phyloP scores from a whole-genome alignment of 2,113 vertebrate species.

The Triplophysa siluroides region DNA sequence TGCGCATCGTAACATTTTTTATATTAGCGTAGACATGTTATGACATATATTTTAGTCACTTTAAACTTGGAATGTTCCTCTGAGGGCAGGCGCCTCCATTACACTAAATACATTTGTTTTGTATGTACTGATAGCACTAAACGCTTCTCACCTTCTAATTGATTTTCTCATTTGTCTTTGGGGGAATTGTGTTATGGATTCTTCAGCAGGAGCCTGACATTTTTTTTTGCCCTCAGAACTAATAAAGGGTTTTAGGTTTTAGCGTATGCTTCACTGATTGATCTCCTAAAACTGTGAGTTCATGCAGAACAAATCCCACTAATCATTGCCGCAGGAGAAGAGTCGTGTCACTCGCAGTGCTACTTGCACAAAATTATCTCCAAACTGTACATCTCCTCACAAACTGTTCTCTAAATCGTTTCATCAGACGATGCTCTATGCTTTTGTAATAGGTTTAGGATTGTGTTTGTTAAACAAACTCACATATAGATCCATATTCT shows the following conservation, averaged over 20 bases:
- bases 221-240: constrained; percentile 38
- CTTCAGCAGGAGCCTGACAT: constrained; percentile 36
- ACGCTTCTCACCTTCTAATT: constrained; percentile 64
- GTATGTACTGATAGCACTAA: constrained; percentile 61
- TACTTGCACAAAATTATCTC: constrained; percentile 47
- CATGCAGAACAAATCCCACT: constrained; percentile 58
- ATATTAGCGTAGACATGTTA: too few relatives aligned
- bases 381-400: constrained; percentile 35
- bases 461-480: constrained; percentile 5
- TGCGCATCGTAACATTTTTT: too few relatives aligned
- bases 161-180: constrained; percentile 56
- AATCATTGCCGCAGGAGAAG: constrained; percentile 49
- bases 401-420: neutral
- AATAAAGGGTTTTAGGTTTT: constrained; percentile 41
- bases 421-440: constrained; percentile 19
- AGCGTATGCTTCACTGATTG: constrained; percentile 21
- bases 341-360: constrained; percentile 3
- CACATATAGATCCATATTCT: neutral
- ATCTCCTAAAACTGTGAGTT: constrained; percentile 53
- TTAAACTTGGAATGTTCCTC: neutral
- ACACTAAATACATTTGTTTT: constrained; percentile 58
- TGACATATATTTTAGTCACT: neutral
- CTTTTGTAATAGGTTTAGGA: constrained; percentile 15
- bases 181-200: constrained; percentile 50
- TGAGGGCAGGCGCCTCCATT: constrained; percentile 55